Percentiles rank a stretch among this genome's conserved stretches.
phyloP scores from a whole-genome alignment of 1,140 invertebrate species.

The Leguminivora glycinivorella region DNA sequence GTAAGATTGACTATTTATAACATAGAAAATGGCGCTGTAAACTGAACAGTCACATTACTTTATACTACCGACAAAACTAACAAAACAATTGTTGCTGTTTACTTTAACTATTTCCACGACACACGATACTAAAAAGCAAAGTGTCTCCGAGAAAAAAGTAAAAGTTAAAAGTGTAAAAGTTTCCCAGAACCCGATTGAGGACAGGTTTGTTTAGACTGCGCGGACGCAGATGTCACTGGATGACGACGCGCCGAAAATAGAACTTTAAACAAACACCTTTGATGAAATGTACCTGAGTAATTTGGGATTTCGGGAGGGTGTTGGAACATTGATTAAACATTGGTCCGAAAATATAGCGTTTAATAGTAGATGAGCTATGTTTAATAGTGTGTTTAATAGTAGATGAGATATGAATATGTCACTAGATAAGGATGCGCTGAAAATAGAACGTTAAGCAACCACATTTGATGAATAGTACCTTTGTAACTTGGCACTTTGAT shows the following conservation, averaged over 20 bases:
- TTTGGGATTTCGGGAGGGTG: slow-evolving; percentile 5
- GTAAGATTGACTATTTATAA: not conserved
- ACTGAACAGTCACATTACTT: not conserved
- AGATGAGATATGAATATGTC: slow-evolving; percentile 48
- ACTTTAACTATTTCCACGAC: slow-evolving; percentile 27
- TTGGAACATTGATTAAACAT: not conserved
- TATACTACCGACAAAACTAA: not conserved
- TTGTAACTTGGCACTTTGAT: not conserved
- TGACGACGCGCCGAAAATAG: slow-evolving; percentile 47
- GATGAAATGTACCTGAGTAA: slow-evolving; percentile 26
- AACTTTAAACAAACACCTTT: slow-evolving; percentile 29
- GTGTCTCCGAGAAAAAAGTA: slow-evolving; percentile 57
- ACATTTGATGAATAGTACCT: slow-evolving; percentile 16
- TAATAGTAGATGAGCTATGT: not conserved
- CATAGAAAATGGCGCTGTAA: not conserved
- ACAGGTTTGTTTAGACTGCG: slow-evolving; percentile 64
- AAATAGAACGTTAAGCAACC: slow-evolving; percentile 42
- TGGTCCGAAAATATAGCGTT: not conserved
- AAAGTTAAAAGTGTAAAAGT: slow-evolving; percentile 64
- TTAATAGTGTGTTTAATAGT: not conserved
- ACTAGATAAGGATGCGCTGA: slow-evolving; percentile 43
- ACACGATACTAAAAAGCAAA: slow-evolving; percentile 35
- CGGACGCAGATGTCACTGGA: slow-evolving; percentile 62
- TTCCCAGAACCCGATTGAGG: slow-evolving; percentile 65
- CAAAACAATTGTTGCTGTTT: slow-evolving; percentile 26